Evolutionary conservation across 2,113 vertebrate genomes (phyloP).

Genomic region (Antennarius striatus): DNA sequence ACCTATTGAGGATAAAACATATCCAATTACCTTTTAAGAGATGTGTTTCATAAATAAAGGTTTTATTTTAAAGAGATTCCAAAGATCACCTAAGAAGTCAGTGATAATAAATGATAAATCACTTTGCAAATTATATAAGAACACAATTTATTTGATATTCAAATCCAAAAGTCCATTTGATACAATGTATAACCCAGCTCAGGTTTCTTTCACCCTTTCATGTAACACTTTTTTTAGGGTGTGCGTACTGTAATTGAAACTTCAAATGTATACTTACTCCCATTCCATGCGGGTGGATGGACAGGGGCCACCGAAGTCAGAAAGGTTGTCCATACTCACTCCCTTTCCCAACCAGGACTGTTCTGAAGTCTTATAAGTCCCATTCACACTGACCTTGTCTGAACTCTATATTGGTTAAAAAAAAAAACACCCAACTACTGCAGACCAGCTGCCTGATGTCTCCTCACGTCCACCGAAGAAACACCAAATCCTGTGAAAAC

Average conservation of each 20-base stretch:
- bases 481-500: conserved; percentile 58
- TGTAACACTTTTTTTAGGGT: neutral
- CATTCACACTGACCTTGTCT: conserved; percentile 67
- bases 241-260: too few species aligned
- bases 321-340: conserved; percentile 83
- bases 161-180: neutral
- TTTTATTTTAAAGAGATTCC: too few species aligned
- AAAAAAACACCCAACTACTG: conserved; percentile 37
- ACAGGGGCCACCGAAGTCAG: conserved; percentile 79
- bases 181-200: too few species aligned
- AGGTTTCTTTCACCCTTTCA: conserved; percentile 6
- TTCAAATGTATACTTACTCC: conserved; percentile 76
- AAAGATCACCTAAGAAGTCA: too few species aligned
- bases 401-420: conserved; percentile 32
- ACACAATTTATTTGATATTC: too few species aligned
- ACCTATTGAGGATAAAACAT: neutral
- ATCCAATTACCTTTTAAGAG: neutral
- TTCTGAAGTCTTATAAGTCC: conserved; percentile 70
- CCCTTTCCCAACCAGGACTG: conserved; percentile 78
- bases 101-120: too few species aligned
- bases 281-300: conserved; percentile 78
- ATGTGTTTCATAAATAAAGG: neutral
- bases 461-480: conserved; percentile 36
- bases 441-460: conserved; percentile 22
- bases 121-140: too few species aligned